Base-by-base conservation (phyloP, 64 coral and sea anemone genomes). In the Dendrophyllia cribrosa region DNA sequence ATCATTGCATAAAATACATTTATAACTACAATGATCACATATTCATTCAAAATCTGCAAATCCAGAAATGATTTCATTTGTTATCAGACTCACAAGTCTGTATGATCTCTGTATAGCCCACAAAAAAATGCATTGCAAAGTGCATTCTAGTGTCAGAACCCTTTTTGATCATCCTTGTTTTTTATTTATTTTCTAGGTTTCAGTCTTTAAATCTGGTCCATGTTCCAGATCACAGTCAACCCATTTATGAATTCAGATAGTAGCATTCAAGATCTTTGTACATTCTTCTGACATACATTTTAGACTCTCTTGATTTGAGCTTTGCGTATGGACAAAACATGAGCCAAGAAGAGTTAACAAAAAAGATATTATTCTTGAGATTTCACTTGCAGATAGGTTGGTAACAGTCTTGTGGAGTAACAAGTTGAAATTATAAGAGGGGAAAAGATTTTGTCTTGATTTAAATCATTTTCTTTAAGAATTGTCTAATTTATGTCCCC, bases 221-320 rank as follows among this genome's bases (percentile, higher is more conserved):
- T 85, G 94, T 99, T 68, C 97, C 97, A 13, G 97, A 99, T 85
- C 97, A 99, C 94, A 99, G 97, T 72, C 97, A 99, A 84, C 94
- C 97, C 43, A 99, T 99, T 66, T 99, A 96, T 82, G 97, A 96
- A 76, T 99, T 99, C 78, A 93, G 97, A 99, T 99, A 71, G 91
- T 91, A 80, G 43, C 21, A 65, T 64, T 58, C 53, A 79, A 59
- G 76, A 60, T 45, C 43, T 72, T 14, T 46, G 4, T 14, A 56
- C 53, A 56, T 56, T 56, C 53, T 66, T 66, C 21, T 19, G 7
- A 4, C 64, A 66, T 23, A 7, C 21, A n/a, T 58, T 78, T 78
- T 56, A 58, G 76, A 78, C 9, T 58, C 48, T 14, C 9, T 77
- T 13, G 19, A n/a, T 51, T 77, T 52, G 24, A 59, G 77, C 12